A percentile compares a stretch with the other conserved stretches of the same genome.
phyloP scores from a whole-genome alignment of 2,888 invertebrate species.

The Lepidonotus clava region DNA sequence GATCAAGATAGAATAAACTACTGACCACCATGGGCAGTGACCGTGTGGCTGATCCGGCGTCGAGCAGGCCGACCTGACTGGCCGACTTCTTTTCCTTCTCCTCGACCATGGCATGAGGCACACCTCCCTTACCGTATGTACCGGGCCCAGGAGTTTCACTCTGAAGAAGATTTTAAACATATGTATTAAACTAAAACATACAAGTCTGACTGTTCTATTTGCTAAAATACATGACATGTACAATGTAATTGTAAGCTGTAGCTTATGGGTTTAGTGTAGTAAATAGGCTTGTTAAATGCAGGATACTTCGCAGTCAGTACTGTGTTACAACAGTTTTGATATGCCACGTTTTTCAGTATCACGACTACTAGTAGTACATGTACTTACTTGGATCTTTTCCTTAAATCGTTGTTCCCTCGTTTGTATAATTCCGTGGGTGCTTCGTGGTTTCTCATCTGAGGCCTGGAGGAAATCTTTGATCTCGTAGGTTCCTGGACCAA shows the following conservation, averaged over 20 bases:
- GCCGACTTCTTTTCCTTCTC: slow-evolving; percentile 72
- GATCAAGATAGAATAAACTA: no score
- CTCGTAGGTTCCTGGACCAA: slow-evolving; percentile 79
- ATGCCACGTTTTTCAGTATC: no score
- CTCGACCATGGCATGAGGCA: slow-evolving; percentile 76
- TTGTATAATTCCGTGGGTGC: slow-evolving; percentile 75
- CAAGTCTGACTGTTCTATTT: no score
- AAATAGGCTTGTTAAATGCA: no score
- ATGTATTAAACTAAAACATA: no score
- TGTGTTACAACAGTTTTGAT: no score
- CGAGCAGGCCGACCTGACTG: slow-evolving; percentile 76
- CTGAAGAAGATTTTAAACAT: slow-evolving; percentile 62
- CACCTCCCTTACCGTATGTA: slow-evolving; percentile 78
- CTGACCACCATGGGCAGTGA: slow-evolving; percentile 73
- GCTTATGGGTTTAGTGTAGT: no score
- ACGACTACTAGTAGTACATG: no score
- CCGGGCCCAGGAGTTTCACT: slow-evolving; percentile 76
- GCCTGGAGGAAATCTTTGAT: slow-evolving; percentile 76
- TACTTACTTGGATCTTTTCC: slow-evolving; percentile 60
- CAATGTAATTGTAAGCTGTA: no score
- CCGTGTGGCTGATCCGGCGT: slow-evolving; percentile 74
- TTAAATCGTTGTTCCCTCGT: slow-evolving; percentile 74
- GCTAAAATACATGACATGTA: no score
- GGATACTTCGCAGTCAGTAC: no score
- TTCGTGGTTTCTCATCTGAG: slow-evolving; percentile 73